Evolutionary conservation across 2,797 vertebrate genomes (phyloP).

Genomic region (Pangasius sanitwongsei): DNA sequence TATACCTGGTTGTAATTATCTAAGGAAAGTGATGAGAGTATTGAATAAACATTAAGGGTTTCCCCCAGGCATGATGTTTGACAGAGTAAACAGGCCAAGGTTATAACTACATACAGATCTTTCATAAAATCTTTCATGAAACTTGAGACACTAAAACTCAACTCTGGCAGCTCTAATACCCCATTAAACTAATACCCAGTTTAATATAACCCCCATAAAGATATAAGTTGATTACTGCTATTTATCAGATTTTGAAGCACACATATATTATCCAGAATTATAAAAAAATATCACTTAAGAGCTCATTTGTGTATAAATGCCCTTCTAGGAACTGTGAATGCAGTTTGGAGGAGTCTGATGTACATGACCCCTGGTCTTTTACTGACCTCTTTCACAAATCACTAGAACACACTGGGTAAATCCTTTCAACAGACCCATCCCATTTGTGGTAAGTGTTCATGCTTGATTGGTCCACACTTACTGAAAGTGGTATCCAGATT

Average conservation of each 20-base stretch:
- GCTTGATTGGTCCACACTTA: slow-evolving; percentile 42
- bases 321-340: neutral
- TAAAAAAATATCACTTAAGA: neutral
- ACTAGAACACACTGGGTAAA: slow-evolving; percentile 10
- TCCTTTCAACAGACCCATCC: slow-evolving; percentile 34
- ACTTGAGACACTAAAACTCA: neutral
- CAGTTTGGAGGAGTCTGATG: neutral
- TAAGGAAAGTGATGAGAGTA: neutral
- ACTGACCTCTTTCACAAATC: slow-evolving; percentile 17
- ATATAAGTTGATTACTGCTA: neutral
- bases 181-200: neutral
- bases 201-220: neutral
- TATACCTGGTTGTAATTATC: neutral
- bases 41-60: neutral
- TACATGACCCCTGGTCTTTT: neutral
- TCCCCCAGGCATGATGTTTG: neutral
- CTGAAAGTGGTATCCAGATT: slow-evolving; percentile 37
- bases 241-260: neutral
- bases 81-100: neutral
- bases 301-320: neutral
- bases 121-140: neutral
- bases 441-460: slow-evolving; percentile 49
- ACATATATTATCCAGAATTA: neutral
- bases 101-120: neutral
- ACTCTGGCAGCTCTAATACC: neutral